phyloP scores from a whole-genome alignment of 1,140 invertebrate genomes.

The Glomeris maerens region DNA sequence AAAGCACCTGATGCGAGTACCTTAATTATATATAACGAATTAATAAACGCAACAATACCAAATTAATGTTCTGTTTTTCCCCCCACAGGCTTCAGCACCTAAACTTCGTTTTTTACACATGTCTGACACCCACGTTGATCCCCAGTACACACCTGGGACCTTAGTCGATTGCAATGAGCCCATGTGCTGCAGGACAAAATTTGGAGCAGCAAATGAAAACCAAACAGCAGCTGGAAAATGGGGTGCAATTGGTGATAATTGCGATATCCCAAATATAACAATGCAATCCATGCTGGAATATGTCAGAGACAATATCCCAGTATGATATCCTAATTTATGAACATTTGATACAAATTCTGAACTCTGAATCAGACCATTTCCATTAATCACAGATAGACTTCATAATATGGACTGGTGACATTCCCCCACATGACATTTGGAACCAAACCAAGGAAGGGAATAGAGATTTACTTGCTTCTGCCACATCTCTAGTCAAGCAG shows the following conservation, averaged over 20 bases:
- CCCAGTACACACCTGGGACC: conserved; percentile 33
- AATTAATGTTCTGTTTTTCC: too few relatives aligned
- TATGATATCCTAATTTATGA: too few relatives aligned
- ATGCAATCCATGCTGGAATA: conserved; percentile 25
- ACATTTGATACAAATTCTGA: too few relatives aligned
- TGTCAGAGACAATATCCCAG: too few relatives aligned
- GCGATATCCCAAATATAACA: conserved; percentile 18
- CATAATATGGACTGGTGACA: conserved; percentile 48
- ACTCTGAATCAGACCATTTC: too few relatives aligned
- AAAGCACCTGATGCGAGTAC: too few relatives aligned
- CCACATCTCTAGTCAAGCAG: conserved; percentile 33
- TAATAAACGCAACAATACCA: too few relatives aligned
- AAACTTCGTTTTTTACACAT: conserved; percentile 36
- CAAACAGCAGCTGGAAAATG: conserved; percentile 14
- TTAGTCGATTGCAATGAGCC: conserved; percentile 33
- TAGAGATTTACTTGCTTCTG: conserved; percentile 30
- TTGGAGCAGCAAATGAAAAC: neutral
- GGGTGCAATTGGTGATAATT: neutral
- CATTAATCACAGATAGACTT: conserved; percentile 32
- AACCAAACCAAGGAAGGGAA: conserved; percentile 39
- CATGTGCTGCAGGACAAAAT: conserved; percentile 31
- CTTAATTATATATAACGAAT: too few relatives aligned
- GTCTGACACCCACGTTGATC: conserved; percentile 38
- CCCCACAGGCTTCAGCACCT: neutral
- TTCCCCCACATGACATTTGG: conserved; percentile 49